Conservation (phyloP, 2,113 vertebrate genomes). For the Corythornis madagascariensis region DNA sequence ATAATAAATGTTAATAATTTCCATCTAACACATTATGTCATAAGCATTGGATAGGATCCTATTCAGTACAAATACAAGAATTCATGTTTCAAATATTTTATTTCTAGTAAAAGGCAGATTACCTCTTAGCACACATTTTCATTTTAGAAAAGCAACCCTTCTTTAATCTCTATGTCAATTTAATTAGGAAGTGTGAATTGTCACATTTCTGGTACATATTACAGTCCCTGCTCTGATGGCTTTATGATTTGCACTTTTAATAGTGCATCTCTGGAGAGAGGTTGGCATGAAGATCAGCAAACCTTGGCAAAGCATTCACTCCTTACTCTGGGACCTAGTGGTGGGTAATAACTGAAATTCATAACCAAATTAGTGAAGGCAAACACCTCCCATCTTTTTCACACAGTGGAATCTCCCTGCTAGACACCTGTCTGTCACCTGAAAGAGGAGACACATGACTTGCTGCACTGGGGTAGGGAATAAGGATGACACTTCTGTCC, state of each 20-base stretch:
- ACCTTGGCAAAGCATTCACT: neutral
- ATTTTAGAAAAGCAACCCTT: neutral
- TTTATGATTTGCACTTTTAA: neutral
- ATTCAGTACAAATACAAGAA: neutral
- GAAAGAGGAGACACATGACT: neutral
- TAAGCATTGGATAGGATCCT: neutral
- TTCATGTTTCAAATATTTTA: neutral
- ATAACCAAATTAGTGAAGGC: neutral
- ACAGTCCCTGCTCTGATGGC: neutral
- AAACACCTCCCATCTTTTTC: neutral
- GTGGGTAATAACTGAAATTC: neutral
- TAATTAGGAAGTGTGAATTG: slow-evolving; percentile 31
- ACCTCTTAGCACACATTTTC: neutral
- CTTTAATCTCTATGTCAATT: neutral
- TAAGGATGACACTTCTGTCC: neutral
- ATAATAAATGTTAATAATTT: neutral
- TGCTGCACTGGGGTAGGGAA: neutral
- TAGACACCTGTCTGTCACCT: neutral
- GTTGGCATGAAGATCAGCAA: neutral
- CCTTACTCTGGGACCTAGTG: neutral
- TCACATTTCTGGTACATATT: neutral
- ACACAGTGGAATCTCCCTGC: neutral
- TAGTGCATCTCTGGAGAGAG: neutral
- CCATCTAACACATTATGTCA: neutral
- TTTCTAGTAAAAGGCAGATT: slow-evolving; percentile 1